phyloP scores from a whole-genome alignment of 2,888 invertebrate genomes.

The Temnothorax ravouxi region DNA sequence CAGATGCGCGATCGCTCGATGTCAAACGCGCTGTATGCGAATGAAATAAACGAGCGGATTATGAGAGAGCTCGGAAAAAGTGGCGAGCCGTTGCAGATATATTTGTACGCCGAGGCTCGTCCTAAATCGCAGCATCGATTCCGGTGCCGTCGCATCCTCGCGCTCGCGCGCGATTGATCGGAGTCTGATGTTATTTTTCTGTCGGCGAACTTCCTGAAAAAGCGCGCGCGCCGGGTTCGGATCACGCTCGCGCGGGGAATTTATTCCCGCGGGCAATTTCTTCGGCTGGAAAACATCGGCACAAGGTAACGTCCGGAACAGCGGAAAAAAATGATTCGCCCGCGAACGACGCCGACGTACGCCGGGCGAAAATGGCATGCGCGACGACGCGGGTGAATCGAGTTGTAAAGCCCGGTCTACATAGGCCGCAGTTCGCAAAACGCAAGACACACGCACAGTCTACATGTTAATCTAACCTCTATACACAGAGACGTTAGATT shows the following conservation, averaged over 20 bases:
- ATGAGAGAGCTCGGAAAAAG: conserved; percentile 28
- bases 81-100: not conserved
- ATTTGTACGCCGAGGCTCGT: not conserved
- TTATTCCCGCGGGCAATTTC: conserved; percentile 58
- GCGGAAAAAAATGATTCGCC: conserved; percentile 62
- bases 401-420: no score
- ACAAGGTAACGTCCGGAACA: conserved; percentile 11
- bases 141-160: not conserved
- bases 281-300: conserved; percentile 59
- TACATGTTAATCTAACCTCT: no score
- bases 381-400: conserved; percentile 41
- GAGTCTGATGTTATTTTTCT: conserved; percentile 58
- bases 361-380: conserved; percentile 32
- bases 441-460: no score
- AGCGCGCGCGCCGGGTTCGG: not conserved
- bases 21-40: not conserved
- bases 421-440: no score
- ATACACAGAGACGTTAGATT: no score
- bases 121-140: conserved; percentile 1
- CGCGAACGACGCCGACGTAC: not conserved
- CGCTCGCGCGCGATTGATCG: conserved; percentile 61
- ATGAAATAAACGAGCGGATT: conserved; percentile 39
- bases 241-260: conserved; percentile 45
- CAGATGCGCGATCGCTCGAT: not conserved
- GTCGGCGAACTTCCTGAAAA: conserved; percentile 46